These are phyloP conservation scores for Neocloeon triangulifer DNA, from an alignment of 1,140 invertebrate species.

Conservation along the genomic window DNA sequence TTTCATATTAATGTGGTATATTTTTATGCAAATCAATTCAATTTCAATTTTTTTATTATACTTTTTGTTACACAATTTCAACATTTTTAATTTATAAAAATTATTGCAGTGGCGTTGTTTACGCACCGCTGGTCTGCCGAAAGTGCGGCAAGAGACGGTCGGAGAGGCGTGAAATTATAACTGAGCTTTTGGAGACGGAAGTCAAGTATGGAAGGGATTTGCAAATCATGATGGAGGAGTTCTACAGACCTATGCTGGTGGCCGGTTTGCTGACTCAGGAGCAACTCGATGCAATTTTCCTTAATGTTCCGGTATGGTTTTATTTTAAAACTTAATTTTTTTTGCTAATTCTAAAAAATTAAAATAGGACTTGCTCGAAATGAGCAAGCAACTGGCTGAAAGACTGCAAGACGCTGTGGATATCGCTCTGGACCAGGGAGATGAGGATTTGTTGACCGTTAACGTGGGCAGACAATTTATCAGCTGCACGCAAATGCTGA, in stretches of 20 bases:
- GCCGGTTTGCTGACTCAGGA: constrained; percentile 39
- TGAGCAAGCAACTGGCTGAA: constrained; percentile 66
- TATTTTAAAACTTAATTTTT: no score
- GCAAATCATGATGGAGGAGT: constrained; percentile 79
- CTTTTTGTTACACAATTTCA: no score
- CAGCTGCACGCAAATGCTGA: constrained; percentile 77
- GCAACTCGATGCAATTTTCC: constrained; percentile 65
- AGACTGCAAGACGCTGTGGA: constrained; percentile 71
- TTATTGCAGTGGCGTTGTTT: constrained; percentile 34
- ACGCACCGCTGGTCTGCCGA: constrained; percentile 57
- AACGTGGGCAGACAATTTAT: constrained; percentile 80
- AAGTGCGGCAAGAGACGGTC: constrained; percentile 69
- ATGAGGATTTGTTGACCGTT: constrained; percentile 66
- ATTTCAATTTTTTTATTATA: not conserved
- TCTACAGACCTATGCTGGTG: constrained; percentile 78
- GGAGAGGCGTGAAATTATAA: constrained; percentile 83
- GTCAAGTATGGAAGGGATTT: constrained; percentile 84
- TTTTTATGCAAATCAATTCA: constrained; percentile 17
- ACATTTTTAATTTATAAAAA: no score
- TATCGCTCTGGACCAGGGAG: constrained; percentile 51
- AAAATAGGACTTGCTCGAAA: constrained; percentile 78
- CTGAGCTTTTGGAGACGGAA: constrained; percentile 90
- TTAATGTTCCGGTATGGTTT: no score
- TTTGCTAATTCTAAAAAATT: no score
- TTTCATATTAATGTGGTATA: not conserved